Evolutionary conservation across 2,113 vertebrate genomes (phyloP).

Genomic region (Brienomyrus brachyistius): DNA sequence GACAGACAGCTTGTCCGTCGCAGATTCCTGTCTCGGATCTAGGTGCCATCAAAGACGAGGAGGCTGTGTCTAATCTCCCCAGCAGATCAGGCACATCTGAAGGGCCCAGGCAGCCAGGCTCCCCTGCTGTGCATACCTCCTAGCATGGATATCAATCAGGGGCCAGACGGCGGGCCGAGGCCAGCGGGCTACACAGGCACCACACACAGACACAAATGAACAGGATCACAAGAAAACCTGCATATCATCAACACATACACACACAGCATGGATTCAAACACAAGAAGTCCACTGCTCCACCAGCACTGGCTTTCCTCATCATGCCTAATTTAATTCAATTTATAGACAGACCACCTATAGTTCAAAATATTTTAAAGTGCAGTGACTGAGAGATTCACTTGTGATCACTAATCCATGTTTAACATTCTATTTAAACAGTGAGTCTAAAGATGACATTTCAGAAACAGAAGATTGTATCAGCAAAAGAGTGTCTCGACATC

Average conservation of each 20-base stretch:
- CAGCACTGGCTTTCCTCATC: slow-evolving; percentile 5
- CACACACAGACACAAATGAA: slow-evolving; percentile 3
- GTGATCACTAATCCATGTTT: slow-evolving; percentile 13
- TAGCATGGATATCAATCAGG: slow-evolving; percentile 26
- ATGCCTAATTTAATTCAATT: slow-evolving; percentile 11
- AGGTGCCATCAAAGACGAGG: slow-evolving; percentile 24
- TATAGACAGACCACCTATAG: neutral
- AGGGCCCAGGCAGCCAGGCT: neutral
- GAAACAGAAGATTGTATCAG: slow-evolving; percentile 19
- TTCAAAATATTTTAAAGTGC: neutral
- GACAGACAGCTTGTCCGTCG: slow-evolving; percentile 21
- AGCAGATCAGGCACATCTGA: slow-evolving; percentile 15
- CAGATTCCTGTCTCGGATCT: slow-evolving; percentile 26
- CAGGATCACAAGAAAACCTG: slow-evolving; percentile 15
- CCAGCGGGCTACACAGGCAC: neutral
- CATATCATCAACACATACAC: slow-evolving; percentile 4
- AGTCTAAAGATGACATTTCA: neutral
- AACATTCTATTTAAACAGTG: neutral
- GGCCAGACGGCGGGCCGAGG: neutral
- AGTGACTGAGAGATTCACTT: slow-evolving; percentile 10
- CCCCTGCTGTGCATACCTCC: slow-evolving; percentile 10
- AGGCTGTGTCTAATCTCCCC: slow-evolving; percentile 23
- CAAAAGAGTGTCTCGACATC: slow-evolving; percentile 10
- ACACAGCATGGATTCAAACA: slow-evolving; percentile 1
- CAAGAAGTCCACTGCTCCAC: neutral